Percentiles rank a stretch among this genome's conserved stretches.
Conservation (phyloP, 1,140 invertebrate species). For the Pemphigus obesinymphae region DNA sequence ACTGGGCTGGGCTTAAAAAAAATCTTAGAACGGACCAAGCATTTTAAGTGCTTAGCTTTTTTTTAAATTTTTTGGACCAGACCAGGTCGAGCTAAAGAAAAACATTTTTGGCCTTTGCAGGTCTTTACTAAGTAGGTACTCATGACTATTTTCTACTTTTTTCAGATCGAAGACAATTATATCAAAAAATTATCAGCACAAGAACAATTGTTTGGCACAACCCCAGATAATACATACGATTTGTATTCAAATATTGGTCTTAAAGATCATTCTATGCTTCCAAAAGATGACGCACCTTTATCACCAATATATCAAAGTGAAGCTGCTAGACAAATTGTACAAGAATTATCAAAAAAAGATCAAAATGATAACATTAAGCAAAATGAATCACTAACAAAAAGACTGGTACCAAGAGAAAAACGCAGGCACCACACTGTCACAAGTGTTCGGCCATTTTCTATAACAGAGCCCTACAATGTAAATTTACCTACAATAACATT, state of each 20-base stretch:
- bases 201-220: slow-evolving; percentile 52
- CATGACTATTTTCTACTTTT: slow-evolving; percentile 40
- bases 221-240: slow-evolving; percentile 38
- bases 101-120: no score
- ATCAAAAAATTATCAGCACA: slow-evolving; percentile 48
- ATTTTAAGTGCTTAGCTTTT: no score
- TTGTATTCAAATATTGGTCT: slow-evolving; percentile 34
- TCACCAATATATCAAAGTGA: slow-evolving; percentile 73
- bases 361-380: slow-evolving; percentile 44
- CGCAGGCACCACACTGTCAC: slow-evolving; percentile 83
- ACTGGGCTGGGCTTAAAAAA: no score
- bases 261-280: slow-evolving; percentile 37
- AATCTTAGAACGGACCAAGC: no score
- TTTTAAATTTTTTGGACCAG: no score
- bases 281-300: slow-evolving; percentile 49
- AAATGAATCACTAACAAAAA: slow-evolving; percentile 48
- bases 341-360: slow-evolving; percentile 60
- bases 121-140: no score
- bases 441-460: slow-evolving; percentile 51
- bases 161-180: slow-evolving; percentile 46
- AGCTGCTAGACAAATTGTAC: slow-evolving; percentile 75
- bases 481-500: not conserved
- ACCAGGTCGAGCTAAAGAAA: no score
- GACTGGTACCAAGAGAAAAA: slow-evolving; percentile 72
- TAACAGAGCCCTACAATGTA: slow-evolving; percentile 37